Conservation (phyloP, 2,797 vertebrate genomes). For the Propithecus deckenii region DNA sequence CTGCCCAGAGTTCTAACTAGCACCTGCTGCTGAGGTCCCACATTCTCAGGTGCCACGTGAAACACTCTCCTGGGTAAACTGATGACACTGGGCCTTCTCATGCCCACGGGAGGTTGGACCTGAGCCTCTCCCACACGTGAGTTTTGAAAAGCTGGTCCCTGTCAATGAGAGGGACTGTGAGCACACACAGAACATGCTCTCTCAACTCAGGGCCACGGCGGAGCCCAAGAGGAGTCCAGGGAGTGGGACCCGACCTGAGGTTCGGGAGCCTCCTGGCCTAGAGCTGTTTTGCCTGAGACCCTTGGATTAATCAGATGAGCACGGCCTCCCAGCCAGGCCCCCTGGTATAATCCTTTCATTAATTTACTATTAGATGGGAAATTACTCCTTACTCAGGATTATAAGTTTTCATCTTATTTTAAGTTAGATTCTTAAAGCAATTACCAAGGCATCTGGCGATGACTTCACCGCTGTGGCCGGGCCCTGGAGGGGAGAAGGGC, state of each 20-base stretch:
- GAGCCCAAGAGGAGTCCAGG: not conserved
- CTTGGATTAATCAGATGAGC: slow-evolving; percentile 39
- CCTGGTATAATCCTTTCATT: slow-evolving; percentile 56
- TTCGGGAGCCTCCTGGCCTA: not conserved
- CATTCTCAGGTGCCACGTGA: rapidly evolving
- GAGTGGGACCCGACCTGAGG: not conserved
- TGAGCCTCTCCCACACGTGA: not conserved
- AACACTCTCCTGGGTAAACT: rapidly evolving
- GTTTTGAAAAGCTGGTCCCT: not conserved
- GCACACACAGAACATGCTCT: not conserved
- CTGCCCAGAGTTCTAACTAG: not conserved
- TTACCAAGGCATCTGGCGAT: slow-evolving; percentile 80
- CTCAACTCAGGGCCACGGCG: not conserved
- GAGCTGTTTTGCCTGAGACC: not conserved
- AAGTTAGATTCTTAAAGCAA: slow-evolving; percentile 81
- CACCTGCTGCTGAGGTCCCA: not conserved
- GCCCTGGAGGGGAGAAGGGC: slow-evolving; percentile 31
- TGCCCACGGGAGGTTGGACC: not conserved
- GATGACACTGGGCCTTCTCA: not conserved
- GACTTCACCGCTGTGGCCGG: slow-evolving; percentile 57
- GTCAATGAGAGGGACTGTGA: not conserved
- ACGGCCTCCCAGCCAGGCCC: slow-evolving; percentile 28
- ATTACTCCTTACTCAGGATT: slow-evolving; percentile 77
- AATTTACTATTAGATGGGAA: slow-evolving; percentile 75
- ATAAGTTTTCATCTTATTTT: slow-evolving; percentile 80